These are phyloP conservation scores for Pagetopsis macropterus DNA, from an alignment of 2,797 vertebrate genomes.

Conservation along the genomic window DNA sequence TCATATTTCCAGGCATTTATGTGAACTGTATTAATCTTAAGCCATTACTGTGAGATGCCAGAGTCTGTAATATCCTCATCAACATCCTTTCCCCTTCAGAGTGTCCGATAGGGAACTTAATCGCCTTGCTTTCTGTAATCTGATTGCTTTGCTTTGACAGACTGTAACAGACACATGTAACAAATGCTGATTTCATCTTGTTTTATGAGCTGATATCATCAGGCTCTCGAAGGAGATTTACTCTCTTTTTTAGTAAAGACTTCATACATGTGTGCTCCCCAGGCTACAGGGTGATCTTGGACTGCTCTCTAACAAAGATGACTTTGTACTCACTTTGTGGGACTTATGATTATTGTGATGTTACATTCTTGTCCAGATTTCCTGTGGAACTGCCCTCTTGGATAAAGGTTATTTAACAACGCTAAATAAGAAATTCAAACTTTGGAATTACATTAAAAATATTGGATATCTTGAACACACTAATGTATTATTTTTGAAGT, in stretches of 20 bases:
- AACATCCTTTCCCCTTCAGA: constrained; percentile 22
- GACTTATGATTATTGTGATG: constrained; percentile 14
- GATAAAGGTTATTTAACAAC: background rate
- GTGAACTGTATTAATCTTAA: constrained; percentile 35
- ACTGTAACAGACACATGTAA: constrained; percentile 52
- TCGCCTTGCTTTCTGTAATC: constrained; percentile 51
- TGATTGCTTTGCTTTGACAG: constrained; percentile 45
- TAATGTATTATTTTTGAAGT: too few species aligned
- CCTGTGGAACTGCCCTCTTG: background rate
- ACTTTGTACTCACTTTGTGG: constrained; percentile 8
- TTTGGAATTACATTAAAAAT: too few species aligned
- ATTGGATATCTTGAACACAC: too few species aligned
- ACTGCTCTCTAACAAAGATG: background rate
- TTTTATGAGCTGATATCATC: constrained; percentile 43
- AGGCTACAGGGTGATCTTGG: constrained; percentile 33
- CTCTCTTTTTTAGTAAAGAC: constrained; percentile 16
- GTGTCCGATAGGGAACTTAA: constrained; percentile 29
- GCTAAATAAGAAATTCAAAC: background rate
- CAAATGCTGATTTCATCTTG: constrained; percentile 53
- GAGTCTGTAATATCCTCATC: constrained; percentile 31
- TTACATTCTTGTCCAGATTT: constrained; percentile 3
- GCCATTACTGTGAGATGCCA: constrained; percentile 27
- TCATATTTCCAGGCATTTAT: constrained; percentile 12
- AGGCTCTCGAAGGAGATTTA: constrained; percentile 22
- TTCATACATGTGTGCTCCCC: constrained; percentile 30